phyloP scores from a whole-genome alignment of 2,888 invertebrate species.

The Scelioninae gen. 1 region DNA sequence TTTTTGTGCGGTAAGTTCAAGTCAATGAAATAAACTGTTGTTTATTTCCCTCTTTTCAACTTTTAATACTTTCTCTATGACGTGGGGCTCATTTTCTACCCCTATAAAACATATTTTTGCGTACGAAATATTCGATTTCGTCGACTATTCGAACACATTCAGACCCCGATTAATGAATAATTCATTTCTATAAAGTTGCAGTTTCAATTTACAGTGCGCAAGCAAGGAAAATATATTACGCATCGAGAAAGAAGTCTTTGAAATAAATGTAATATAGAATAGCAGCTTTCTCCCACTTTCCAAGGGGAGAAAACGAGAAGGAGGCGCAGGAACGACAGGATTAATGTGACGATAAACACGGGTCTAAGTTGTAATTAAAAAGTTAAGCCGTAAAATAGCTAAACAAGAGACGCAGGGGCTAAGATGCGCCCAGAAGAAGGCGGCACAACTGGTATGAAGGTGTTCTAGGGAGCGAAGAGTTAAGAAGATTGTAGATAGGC shows the following conservation, averaged over 20 bases:
- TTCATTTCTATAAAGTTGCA: constrained; percentile 47
- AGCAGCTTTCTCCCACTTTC: no score
- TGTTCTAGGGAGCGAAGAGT: constrained; percentile 46
- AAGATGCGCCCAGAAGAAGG: constrained; percentile 48
- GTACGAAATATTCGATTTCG: constrained; percentile 28
- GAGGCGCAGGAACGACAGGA: constrained; percentile 58
- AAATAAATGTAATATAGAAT: constrained; percentile 65
- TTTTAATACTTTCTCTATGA: constrained; percentile 1
- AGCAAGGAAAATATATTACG: constrained; percentile 25
- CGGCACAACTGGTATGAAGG: constrained; percentile 55
- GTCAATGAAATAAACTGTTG: no score
- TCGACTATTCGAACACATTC: constrained; percentile 22
- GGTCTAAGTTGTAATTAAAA: constrained; percentile 80
- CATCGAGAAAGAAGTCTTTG: constrained; percentile 24
- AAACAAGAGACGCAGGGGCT: constrained; percentile 74
- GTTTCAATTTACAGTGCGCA: constrained; percentile 39
- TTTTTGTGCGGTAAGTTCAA: no score
- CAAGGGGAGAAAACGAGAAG: constrained; percentile 25
- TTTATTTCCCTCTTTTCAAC: no score
- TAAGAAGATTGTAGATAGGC: constrained; percentile 54
- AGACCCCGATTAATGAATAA: constrained; percentile 41
- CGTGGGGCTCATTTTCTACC: neutral
- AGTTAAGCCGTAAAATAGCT: constrained; percentile 78
- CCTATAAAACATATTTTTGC: constrained; percentile 15
- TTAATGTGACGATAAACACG: constrained; percentile 81